These are phyloP conservation scores for Sylvietta virens DNA, from an alignment of 2,113 vertebrate species.

Conservation along the genomic window DNA sequence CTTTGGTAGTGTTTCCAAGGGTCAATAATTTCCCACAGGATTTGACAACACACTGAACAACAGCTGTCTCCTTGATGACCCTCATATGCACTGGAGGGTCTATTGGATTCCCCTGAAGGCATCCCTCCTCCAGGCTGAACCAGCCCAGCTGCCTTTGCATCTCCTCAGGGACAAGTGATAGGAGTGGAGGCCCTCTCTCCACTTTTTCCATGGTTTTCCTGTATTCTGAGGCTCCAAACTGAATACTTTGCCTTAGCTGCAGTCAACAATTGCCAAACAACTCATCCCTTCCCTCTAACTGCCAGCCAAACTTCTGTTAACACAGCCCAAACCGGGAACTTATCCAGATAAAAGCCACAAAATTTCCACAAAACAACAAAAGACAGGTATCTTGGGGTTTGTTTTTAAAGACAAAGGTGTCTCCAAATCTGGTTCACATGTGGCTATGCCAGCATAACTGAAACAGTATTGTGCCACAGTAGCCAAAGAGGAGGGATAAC, in stretches of 20 bases:
- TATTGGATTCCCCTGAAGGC: background rate
- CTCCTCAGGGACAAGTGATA: background rate
- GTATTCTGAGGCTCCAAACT: no score
- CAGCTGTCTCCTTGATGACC: background rate
- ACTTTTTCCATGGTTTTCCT: background rate
- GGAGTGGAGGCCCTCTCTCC: background rate
- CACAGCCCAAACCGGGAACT: background rate
- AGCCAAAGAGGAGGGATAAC: background rate
- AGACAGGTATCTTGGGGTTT: background rate
- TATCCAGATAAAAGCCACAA: background rate
- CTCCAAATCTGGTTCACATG: background rate
- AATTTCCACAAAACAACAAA: background rate
- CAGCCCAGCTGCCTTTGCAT: background rate
- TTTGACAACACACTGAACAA: background rate
- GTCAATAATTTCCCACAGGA: background rate
- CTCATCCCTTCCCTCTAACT: background rate
- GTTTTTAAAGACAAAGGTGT: background rate
- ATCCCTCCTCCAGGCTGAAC: background rate
- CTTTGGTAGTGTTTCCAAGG: background rate
- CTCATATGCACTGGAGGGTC: accelerated
- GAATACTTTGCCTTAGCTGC: background rate
- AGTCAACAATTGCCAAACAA: background rate
- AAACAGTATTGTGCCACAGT: background rate
- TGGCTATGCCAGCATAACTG: background rate
- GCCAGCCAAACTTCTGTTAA: background rate